A percentile compares a stretch with the other conserved stretches of the same genome.
Conservation (phyloP, 1,140 invertebrate genomes). For the Aphelenchoides fujianensis region DNA sequence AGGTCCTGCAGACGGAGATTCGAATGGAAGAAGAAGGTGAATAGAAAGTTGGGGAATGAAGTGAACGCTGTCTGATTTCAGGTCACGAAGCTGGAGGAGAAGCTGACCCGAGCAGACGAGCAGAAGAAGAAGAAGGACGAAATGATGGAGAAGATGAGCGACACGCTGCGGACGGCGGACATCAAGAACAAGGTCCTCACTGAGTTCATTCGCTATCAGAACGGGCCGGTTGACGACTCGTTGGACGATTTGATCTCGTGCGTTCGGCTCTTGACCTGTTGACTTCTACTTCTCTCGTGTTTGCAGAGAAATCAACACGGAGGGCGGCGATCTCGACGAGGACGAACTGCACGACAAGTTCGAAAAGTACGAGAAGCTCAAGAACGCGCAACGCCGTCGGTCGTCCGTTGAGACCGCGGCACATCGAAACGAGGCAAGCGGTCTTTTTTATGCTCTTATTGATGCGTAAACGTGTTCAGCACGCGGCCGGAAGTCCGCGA, state of each 20-base stretch:
- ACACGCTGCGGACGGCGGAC: neutral
- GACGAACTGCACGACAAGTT: slow-evolving; percentile 24
- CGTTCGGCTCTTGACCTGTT: neutral
- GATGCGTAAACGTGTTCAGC: slow-evolving; percentile 15
- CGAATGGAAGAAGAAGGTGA: slow-evolving; percentile 15
- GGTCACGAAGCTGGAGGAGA: slow-evolving; percentile 19
- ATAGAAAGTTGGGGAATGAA: slow-evolving; percentile 19
- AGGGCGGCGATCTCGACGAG: slow-evolving; percentile 15
- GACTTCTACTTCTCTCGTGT: slow-evolving; percentile 1
- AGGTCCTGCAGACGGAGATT: neutral
- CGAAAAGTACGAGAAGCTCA: slow-evolving; percentile 25
- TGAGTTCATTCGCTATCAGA: slow-evolving; percentile 21
- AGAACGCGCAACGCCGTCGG: neutral
- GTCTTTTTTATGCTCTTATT: slow-evolving; percentile 9
- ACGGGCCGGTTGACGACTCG: slow-evolving; percentile 18
- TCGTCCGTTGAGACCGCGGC: slow-evolving; percentile 4
- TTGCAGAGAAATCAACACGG: slow-evolving; percentile 15
- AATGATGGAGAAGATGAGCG: slow-evolving; percentile 8
- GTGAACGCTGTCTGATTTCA: slow-evolving; percentile 25
- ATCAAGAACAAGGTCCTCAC: slow-evolving; percentile 22
- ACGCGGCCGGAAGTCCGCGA: slow-evolving; percentile 22
- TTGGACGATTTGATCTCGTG: slow-evolving; percentile 23
- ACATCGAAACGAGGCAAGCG: neutral
- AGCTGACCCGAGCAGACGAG: slow-evolving; percentile 21
- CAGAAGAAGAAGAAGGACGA: slow-evolving; percentile 17